Evolutionary conservation across 2,888 invertebrate genomes (phyloP).

Genomic region (Tethea ocularis): DNA sequence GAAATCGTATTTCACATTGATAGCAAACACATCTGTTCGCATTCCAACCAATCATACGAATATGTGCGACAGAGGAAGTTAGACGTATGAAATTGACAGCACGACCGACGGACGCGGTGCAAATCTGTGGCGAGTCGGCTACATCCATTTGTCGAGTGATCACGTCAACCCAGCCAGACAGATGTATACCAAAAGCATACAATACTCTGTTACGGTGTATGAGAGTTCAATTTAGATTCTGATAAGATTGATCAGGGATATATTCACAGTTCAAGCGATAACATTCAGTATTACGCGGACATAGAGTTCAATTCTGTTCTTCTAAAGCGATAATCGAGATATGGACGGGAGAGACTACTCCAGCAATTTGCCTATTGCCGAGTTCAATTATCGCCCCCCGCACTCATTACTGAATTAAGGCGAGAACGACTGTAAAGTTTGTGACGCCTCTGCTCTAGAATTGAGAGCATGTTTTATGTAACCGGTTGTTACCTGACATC

Average conservation of each 20-base stretch:
- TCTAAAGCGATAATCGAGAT: constrained; percentile 43
- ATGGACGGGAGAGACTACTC: constrained; percentile 60
- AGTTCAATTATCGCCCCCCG: constrained; percentile 82
- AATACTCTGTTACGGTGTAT: constrained; percentile 51
- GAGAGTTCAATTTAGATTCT: constrained; percentile 64
- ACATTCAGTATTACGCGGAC: constrained; percentile 37
- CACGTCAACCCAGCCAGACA: constrained; percentile 46
- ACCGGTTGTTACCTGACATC: constrained; percentile 55
- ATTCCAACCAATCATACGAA: constrained; percentile 59
- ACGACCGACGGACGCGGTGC: constrained; percentile 61
- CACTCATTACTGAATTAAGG: constrained; percentile 81
- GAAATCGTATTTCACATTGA: constrained; percentile 38
- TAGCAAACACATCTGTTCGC: constrained; percentile 45
- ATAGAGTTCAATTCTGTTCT: constrained; percentile 46
- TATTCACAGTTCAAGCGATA: constrained; percentile 35
- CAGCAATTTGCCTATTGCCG: constrained; percentile 82
- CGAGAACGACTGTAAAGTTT: constrained; percentile 73
- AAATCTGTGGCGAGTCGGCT: constrained; percentile 68
- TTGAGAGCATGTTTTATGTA: constrained; percentile 57
- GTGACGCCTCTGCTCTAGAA: constrained; percentile 73
- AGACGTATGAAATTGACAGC: constrained; percentile 65
- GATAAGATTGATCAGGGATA: constrained; percentile 47
- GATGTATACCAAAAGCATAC: constrained; percentile 41
- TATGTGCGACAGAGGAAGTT: constrained; percentile 60
- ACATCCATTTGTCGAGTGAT: constrained; percentile 60